Evolutionary conservation across 2,797 vertebrate genomes (phyloP), one percentile per base, ranked within the genome.

Genomic region (Malacoctenus gilli): DNA sequence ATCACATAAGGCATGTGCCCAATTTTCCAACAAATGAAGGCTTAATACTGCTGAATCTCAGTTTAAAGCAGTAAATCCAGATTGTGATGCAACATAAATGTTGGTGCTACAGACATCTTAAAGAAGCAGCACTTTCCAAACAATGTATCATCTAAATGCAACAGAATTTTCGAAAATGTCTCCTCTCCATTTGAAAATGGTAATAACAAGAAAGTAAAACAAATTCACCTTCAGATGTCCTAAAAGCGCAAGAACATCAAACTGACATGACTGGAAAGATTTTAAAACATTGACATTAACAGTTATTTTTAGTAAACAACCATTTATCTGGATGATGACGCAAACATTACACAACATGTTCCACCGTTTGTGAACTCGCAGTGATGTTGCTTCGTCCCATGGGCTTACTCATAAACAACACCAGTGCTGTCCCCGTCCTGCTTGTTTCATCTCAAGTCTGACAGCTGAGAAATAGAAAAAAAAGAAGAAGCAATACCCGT

Each of bases 1-100:
- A 48, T 76, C 63, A 78, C 59, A 72, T 49, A 70, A 21, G 12
- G 15, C 34, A 54, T 39, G 13, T 40, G 48, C 31, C 28, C 18
- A 60, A 59, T 74, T 57, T 59, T 54, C 23, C 19, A 38, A 63
- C 21, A 65, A 47, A 56, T 16, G n/a, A 1, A 31, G 39, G 34
- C 9, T 34, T 8, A 8, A 49, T 34, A 6, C 8, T 34, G 18
- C 4, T 51, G 34, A 54, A 40, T 49, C 21, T 38, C 5, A 25
- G 37, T 37, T 21, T 32, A 18, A 63, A 36, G 51, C 16, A 40
- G 11, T 13, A 25, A 59, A 49, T 59, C 18, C 22, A 22, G 36
- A 32, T 59, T 22, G 32, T 15, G 8, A 36, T 22, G 20, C 12
- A 15, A 23, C 42, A 55, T 43, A 5, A 1, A 3, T 42, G 43